Conservation (phyloP, 2,797 vertebrate species). For the Enteromius treurensis region DNA sequence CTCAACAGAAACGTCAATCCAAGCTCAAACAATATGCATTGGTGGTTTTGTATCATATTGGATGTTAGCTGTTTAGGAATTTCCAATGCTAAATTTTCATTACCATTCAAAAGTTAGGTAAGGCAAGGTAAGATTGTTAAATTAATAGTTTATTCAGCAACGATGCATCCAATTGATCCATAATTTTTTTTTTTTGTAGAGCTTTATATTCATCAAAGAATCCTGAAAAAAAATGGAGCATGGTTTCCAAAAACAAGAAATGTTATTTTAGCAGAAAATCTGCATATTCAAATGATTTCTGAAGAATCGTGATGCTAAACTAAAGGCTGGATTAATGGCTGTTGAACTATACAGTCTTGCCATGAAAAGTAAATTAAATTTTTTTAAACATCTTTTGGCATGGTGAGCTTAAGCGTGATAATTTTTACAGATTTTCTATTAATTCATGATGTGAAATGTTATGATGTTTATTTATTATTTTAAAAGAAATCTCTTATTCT, state of each 20-base stretch:
- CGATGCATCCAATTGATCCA: background rate
- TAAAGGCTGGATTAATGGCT: background rate
- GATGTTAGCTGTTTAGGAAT: background rate
- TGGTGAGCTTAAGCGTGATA: background rate
- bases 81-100: background rate
- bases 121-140: background rate
- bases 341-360: background rate
- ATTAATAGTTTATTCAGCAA: background rate
- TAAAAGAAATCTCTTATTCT: background rate
- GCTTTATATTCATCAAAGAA: background rate
- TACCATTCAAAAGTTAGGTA: background rate
- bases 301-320: background rate
- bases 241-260: background rate
- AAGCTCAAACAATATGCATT: background rate
- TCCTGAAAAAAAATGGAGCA: background rate
- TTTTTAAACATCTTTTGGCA: background rate
- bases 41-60: background rate
- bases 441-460: background rate
- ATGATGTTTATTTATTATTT: background rate
- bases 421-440: background rate
- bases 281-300: too few relatives aligned
- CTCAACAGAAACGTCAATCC: background rate
- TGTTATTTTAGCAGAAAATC: background rate
- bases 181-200: background rate
- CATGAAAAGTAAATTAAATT: background rate